Percentiles rank a stretch among this genome's conserved stretches.
Conservation (phyloP, 2,113 vertebrate species). For the Cnemophilus loriae region DNA sequence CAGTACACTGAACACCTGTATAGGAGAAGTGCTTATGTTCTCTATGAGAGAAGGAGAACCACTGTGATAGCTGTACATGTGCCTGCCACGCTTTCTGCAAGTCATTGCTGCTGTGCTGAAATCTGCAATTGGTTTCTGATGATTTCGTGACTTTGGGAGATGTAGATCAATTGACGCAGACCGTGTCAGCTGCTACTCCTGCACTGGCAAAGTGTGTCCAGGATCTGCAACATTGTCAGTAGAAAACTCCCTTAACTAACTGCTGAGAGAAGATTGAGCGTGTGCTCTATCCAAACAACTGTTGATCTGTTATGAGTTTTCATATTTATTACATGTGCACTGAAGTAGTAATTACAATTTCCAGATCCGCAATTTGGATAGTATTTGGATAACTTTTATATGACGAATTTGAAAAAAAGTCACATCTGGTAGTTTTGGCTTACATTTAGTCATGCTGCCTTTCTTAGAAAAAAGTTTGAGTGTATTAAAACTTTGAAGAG, state of each 20-base stretch:
- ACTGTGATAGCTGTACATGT: not conserved
- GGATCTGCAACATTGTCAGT: not conserved
- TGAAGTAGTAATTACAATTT: not conserved
- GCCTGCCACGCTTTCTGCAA: not conserved
- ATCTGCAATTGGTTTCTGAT: not conserved
- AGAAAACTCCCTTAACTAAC: not conserved
- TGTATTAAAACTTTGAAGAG: not conserved
- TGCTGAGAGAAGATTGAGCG: not conserved
- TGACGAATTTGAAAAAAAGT: fast-evolving
- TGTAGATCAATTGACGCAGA: not conserved
- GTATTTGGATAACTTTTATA: not conserved
- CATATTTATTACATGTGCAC: not conserved
- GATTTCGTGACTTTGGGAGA: not conserved
- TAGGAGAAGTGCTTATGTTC: not conserved
- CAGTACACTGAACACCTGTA: fast-evolving
- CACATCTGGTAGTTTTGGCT: not conserved
- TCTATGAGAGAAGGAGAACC: not conserved
- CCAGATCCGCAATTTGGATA: not conserved
- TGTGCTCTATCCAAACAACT: not conserved
- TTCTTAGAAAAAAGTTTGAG: not conserved
- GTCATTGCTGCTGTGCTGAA: not conserved
- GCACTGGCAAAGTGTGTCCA: not conserved
- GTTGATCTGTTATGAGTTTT: not conserved
- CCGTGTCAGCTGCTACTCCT: not conserved
- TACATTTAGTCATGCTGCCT: not conserved